Evolutionary conservation across 1,140 invertebrate genomes (phyloP), one percentile per base, ranked within the genome.

Genomic region (Drosophila pseudoananassae): DNA sequence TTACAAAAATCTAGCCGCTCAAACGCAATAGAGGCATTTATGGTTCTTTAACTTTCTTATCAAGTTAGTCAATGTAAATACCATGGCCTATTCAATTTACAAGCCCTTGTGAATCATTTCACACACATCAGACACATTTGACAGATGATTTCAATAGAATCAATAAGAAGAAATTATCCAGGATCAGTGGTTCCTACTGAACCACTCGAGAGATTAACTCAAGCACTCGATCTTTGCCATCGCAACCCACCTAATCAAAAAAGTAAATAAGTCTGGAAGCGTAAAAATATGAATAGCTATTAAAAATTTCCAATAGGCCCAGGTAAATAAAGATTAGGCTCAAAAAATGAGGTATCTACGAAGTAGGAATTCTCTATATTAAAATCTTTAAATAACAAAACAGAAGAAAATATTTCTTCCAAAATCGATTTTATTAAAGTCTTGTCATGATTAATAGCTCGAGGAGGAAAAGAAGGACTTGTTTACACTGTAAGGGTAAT

Each of bases 181-280:
- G 63, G 63, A 60, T 64, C 60, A 20, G 17, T n/a, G 29, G 49
- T 27, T 53, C 64, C 27, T 36, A 43, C n/a, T 29, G n/a, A 31
- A 50, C 33, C 40, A 20, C 38, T 68, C 17, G 8, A 53, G 23
- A 68, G 64, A 68, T 36, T 66, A 47, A 0, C 47, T 27, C n/a
- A 38, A 68, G 10, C n/a, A 47, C 65, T 69, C 66, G 40, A 55
- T 40, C 49, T 54, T 68, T 29, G 53, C 60, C 38, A 29, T 9
- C 25, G 17, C n/a, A 31, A 49, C 29, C 29, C 40, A 47, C 40
- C 49, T 29, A 54, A 66, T 54, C 40, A 55, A 53, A 65, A 27
- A 63, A 51, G 14, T 36, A 20, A 65, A 29, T 45, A 53, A 51
- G 47, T 64, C 47, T 46, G 14, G 38, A 33, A 23, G 33, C 49